A percentile compares a stretch with the other conserved stretches of the same genome.
These are phyloP conservation scores for Aculops lycopersici DNA, from an alignment of 1,140 invertebrate species.

Conservation along the genomic window DNA sequence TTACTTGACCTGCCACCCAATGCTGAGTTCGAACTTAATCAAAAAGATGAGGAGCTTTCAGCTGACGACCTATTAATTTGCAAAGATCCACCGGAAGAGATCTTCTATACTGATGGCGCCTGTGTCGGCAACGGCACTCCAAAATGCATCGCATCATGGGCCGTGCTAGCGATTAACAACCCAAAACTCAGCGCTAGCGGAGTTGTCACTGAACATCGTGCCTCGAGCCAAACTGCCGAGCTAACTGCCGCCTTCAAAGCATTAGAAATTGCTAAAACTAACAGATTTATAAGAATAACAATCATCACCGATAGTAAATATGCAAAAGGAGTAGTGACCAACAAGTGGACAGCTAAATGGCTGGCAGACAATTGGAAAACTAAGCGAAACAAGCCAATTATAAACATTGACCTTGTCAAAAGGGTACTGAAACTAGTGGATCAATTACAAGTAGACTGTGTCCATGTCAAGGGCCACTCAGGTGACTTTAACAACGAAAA, in stretches of 20 bases:
- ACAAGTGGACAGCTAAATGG: not conserved
- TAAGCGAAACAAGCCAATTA: not conserved
- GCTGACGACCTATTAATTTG: not conserved
- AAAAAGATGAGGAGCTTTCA: not conserved
- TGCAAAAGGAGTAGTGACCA: not conserved
- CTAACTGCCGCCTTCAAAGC: not conserved
- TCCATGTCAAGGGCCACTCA: not conserved
- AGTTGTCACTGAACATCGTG: not conserved
- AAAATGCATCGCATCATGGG: not conserved
- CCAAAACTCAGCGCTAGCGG: not conserved
- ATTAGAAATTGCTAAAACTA: not conserved
- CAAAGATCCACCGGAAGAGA: not conserved
- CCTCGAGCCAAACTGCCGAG: not conserved
- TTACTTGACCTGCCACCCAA: not conserved
- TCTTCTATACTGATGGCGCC: not conserved
- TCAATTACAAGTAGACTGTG: not conserved
- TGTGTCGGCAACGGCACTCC: not conserved
- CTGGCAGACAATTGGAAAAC: not conserved
- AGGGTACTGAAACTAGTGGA: not conserved
- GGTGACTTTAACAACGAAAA: not conserved
- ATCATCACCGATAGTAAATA: not conserved
- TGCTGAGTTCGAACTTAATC: not conserved
- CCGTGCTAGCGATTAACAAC: not conserved
- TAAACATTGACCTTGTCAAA: not conserved
- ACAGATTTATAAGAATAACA: not conserved